Evolutionary conservation across 2,888 invertebrate species (phyloP), one percentile per base, ranked within the genome.

Genomic region (Bhutanitis thaidina): DNA sequence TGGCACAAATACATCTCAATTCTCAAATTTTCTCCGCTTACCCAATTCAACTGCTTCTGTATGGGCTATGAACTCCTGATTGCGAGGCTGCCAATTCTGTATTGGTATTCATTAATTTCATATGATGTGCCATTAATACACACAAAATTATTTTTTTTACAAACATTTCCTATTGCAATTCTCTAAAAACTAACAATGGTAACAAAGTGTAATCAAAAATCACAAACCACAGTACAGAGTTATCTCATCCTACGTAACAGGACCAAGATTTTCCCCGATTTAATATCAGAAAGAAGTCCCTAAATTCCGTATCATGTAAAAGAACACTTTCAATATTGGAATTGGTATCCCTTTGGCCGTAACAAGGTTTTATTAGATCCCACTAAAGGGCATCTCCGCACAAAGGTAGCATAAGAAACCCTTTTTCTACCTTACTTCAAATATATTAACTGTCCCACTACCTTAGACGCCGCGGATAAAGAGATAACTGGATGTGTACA

Each of bases 361-460:
- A 89, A 89, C 88, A 89, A 86, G 88, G 87, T 89, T 89, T 89
- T 89, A 89, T 89, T 88, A 88, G 87, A 88, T 87, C 84, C 85
- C 87, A 88, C 87, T 87, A 88, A 89, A 87, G 88, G 87, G 85
- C 85, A 85, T 78, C 79, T 76, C 86, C 87, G 74, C 86, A 88
- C 88, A 89, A 89, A 88, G 88, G 85, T 84, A 85, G 81, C 76
- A 77, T 77, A 80, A 77, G 86, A 77, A 83, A 86, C 87, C 88
- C 86, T 86, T 88, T 87, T 86, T 86, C 84, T 87, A 86, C 85
- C 83, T 86, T 82, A 83, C 87, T 87, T 87, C 88, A 85, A 87
- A 89, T 87, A 88, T 89, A 88, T 89, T 88, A 88, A 89, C 88
- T 88, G 86, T 83, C 84, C 82, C 77, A 78, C 80, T 83, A 79